phyloP scores from a whole-genome alignment of 2,797 vertebrate genomes.

The Gobionotothen gibberifrons region DNA sequence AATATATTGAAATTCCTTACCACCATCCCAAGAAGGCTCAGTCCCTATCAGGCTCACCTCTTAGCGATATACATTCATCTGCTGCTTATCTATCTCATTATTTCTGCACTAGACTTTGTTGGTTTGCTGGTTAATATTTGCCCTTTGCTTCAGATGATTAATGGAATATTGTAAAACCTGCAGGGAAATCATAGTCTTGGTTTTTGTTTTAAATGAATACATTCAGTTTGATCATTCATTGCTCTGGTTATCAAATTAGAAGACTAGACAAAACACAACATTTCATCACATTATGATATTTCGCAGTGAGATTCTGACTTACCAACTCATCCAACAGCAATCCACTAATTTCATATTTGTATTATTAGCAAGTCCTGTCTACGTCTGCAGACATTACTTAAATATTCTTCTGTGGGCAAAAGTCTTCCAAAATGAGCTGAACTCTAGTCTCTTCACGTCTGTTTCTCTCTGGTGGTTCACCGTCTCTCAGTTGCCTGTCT shows the following conservation, averaged over 20 bases:
- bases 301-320: neutral
- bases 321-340: neutral
- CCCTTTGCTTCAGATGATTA: neutral
- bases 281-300: neutral
- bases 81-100: neutral
- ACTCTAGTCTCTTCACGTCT: constrained; percentile 34
- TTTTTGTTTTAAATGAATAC: neutral
- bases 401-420: neutral
- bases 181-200: neutral
- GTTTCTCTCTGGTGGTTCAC: constrained; percentile 15
- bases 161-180: neutral
- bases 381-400: neutral
- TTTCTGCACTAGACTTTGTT: neutral
- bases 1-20: constrained; percentile 9
- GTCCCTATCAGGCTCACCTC: constrained; percentile 1
- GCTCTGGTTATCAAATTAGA: neutral
- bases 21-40: neutral
- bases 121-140: neutral
- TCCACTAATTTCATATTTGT: neutral
- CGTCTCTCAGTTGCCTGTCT: constrained; percentile 10
- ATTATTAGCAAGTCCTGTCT: neutral
- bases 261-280: neutral
- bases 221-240: neutral
- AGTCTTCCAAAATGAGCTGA: constrained; percentile 20
- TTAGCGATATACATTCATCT: neutral